phyloP scores from a whole-genome alignment of 2,113 vertebrate species.

The Chloropsis hardwickii region DNA sequence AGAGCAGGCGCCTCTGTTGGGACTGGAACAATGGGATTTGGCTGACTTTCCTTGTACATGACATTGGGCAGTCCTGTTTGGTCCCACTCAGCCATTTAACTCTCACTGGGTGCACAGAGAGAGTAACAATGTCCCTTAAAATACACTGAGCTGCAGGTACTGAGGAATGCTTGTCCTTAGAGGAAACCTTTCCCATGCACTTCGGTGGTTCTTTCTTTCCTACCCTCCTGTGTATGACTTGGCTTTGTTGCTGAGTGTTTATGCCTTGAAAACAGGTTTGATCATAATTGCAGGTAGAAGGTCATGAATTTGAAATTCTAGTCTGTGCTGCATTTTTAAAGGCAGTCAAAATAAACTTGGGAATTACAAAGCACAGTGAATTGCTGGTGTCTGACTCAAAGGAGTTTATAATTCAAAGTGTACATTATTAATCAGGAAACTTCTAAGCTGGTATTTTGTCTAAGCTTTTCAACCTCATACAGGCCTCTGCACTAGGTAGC shows the following conservation, averaged over 20 bases:
- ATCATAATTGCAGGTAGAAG: background rate
- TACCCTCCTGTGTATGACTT: background rate
- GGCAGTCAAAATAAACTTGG: background rate
- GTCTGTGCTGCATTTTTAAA: background rate
- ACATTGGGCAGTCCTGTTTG: background rate
- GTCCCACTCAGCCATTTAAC: background rate
- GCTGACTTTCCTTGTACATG: background rate
- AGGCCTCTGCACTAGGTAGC: background rate
- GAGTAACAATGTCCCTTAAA: background rate
- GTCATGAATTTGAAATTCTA: background rate
- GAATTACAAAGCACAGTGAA: background rate
- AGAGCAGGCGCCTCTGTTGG: background rate
- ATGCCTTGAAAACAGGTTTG: background rate
- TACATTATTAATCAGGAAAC: background rate
- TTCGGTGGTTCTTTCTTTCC: background rate
- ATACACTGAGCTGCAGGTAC: too few species aligned
- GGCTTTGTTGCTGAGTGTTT: background rate
- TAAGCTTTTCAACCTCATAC: background rate
- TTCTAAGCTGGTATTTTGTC: background rate
- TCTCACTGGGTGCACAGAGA: background rate
- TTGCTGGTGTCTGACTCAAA: background rate
- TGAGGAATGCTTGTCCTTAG: background rate
- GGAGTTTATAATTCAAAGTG: background rate
- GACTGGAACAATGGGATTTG: accelerated
- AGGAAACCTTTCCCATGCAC: background rate